phyloP scores from a whole-genome alignment of 2,888 invertebrate species.

The Drosophila recens region DNA sequence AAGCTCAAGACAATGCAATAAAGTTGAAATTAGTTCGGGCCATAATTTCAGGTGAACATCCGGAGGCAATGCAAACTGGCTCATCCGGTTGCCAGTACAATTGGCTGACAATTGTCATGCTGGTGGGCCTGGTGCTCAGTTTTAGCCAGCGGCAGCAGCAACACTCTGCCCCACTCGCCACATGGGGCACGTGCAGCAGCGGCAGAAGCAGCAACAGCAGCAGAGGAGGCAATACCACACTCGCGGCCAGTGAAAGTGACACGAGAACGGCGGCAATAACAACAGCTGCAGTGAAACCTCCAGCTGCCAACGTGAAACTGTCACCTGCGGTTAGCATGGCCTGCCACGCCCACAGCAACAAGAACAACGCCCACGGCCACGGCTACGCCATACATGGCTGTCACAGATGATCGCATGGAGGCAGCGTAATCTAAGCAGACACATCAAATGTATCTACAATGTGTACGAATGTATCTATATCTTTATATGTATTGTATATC shows the following conservation, averaged over 20 bases:
- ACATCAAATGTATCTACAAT: slow-evolving; percentile 24
- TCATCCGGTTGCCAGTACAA: slow-evolving; percentile 85
- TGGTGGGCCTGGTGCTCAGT: slow-evolving; percentile 79
- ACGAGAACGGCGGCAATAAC: slow-evolving; percentile 25
- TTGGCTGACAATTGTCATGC: slow-evolving; percentile 84
- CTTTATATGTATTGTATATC: slow-evolving; percentile 14
- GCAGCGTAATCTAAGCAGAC: slow-evolving; percentile 45
- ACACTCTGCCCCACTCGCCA: slow-evolving; percentile 41
- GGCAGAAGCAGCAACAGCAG: background rate
- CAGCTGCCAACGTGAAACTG: slow-evolving; percentile 22
- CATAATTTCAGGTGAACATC: slow-evolving; percentile 86
- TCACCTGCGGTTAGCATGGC: slow-evolving; percentile 42
- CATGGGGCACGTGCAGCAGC: slow-evolving; percentile 41
- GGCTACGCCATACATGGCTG: slow-evolving; percentile 47
- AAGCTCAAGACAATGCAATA: slow-evolving; percentile 83
- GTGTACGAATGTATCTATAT: slow-evolving; percentile 33
- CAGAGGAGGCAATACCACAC: slow-evolving; percentile 6
- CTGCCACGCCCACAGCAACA: slow-evolving; percentile 30
- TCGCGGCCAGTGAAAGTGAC: slow-evolving; percentile 58
- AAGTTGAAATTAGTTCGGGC: slow-evolving; percentile 86
- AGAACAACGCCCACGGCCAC: slow-evolving; percentile 2
- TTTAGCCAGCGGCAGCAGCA: slow-evolving; percentile 70
- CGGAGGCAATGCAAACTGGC: slow-evolving; percentile 86
- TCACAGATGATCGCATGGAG: slow-evolving; percentile 68
- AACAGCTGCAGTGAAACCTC: slow-evolving; percentile 17